A percentile compares a stretch with the other conserved stretches of the same genome.
Evolutionary conservation across 2,113 vertebrate genomes (phyloP).

Genomic region (Crotalus viridis): DNA sequence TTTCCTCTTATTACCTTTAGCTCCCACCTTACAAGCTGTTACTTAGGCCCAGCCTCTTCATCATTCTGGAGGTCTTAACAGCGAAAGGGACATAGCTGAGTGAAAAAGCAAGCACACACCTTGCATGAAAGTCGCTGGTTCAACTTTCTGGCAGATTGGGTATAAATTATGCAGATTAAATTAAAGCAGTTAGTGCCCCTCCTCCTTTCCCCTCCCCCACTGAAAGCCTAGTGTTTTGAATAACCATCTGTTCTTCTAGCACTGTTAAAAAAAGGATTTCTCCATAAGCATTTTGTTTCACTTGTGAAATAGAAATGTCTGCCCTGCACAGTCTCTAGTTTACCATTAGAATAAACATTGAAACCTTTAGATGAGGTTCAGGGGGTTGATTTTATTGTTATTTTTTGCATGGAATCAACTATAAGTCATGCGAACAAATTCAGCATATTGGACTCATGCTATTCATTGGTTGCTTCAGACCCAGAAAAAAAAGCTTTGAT

Average conservation of each 20-base stretch:
- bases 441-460: not conserved
- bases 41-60: not conserved
- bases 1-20: not conserved
- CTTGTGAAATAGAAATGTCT: not conserved
- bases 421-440: not conserved
- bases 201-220: not conserved
- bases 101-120: not conserved
- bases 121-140: not conserved
- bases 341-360: not conserved
- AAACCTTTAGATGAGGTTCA: not conserved
- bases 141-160: not conserved
- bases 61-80: not conserved
- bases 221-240: not conserved
- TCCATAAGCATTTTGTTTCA: not conserved
- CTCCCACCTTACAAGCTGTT: not conserved
- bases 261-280: not conserved
- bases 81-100: not conserved
- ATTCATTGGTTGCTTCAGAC: not conserved
- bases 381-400: not conserved
- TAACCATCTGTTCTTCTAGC: not conserved
- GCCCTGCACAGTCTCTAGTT: not conserved
- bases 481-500: slow-evolving; percentile 10
- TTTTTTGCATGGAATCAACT: not conserved
- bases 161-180: not conserved
- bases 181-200: not conserved